Percentiles rank a stretch among this genome's conserved stretches.
Conservation (phyloP, 2,888 invertebrate species). For the Panorpa germanica region DNA sequence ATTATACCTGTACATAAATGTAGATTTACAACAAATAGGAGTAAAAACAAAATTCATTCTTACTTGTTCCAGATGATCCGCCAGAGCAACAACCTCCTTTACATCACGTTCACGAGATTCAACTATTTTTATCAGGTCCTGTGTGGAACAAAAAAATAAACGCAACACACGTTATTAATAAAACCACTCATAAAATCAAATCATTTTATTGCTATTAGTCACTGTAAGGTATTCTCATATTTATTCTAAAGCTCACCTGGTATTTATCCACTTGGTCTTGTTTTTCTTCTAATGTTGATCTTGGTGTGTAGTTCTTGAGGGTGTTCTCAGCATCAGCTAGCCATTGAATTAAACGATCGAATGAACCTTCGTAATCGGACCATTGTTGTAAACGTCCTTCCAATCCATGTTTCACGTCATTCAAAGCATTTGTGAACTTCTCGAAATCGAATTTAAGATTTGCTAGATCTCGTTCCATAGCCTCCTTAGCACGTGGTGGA, state of each 20-base stretch:
- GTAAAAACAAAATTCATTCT: conserved; percentile 22
- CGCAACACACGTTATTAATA: conserved; percentile 3
- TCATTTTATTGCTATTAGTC: not conserved
- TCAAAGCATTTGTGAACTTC: conserved; percentile 57
- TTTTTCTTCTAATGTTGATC: conserved; percentile 76
- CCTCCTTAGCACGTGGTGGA: conserved; percentile 67
- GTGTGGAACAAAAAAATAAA: conserved; percentile 16
- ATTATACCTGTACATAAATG: conserved; percentile 1
- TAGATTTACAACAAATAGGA: conserved; percentile 3
- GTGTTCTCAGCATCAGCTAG: conserved; percentile 69
- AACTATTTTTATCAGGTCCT: conserved; percentile 59
- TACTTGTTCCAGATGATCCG: conserved; percentile 73
- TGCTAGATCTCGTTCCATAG: conserved; percentile 62
- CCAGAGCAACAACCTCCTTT: conserved; percentile 51
- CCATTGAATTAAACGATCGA: conserved; percentile 69
- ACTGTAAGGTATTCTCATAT: conserved; percentile 3
- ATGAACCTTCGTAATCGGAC: conserved; percentile 75
- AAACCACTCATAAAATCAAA: conserved; percentile 8
- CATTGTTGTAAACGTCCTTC: conserved; percentile 78
- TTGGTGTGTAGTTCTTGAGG: conserved; percentile 67
- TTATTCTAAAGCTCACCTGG: conserved; percentile 38
- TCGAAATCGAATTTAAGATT: conserved; percentile 69
- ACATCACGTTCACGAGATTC: conserved; percentile 52
- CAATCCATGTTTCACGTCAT: conserved; percentile 58
- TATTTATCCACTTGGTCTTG: conserved; percentile 77